A percentile compares a stretch with the other conserved stretches of the same genome.
Evolutionary conservation across 2,113 vertebrate genomes (phyloP).

Genomic region (Illadopsis cleaveri): DNA sequence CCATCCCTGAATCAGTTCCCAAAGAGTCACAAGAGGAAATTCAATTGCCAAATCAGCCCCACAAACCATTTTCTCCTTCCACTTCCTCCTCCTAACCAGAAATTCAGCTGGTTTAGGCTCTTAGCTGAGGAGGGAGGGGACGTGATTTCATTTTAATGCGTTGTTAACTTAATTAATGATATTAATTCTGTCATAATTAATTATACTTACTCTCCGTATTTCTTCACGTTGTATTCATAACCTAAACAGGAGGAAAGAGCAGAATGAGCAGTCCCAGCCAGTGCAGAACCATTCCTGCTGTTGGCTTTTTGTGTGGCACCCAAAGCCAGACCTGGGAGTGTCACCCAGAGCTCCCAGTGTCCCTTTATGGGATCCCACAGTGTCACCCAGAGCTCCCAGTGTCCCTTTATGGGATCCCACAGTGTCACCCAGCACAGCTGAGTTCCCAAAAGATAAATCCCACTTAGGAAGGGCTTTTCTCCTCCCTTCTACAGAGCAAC

Average conservation of each 20-base stretch:
- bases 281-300: background rate
- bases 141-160: background rate
- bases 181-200: background rate
- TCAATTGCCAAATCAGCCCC: background rate
- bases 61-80: background rate
- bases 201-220: conserved; percentile 58
- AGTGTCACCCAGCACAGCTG: background rate
- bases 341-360: background rate
- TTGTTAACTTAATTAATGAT: background rate
- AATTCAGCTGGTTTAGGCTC: background rate
- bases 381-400: background rate
- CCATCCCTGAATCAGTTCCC: background rate
- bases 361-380: background rate
- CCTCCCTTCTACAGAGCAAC: background rate
- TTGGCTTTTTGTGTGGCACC: background rate
- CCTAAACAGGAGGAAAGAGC: conserved; percentile 16
- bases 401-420: background rate
- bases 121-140: background rate
- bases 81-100: background rate
- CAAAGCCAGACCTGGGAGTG: background rate
- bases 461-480: background rate
- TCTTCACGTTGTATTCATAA: conserved; percentile 67
- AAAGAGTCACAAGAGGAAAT: background rate
- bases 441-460: background rate
- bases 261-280: background rate